phyloP scores from a whole-genome alignment of 2,888 invertebrate species.

The Lepidochrysops patricia region DNA sequence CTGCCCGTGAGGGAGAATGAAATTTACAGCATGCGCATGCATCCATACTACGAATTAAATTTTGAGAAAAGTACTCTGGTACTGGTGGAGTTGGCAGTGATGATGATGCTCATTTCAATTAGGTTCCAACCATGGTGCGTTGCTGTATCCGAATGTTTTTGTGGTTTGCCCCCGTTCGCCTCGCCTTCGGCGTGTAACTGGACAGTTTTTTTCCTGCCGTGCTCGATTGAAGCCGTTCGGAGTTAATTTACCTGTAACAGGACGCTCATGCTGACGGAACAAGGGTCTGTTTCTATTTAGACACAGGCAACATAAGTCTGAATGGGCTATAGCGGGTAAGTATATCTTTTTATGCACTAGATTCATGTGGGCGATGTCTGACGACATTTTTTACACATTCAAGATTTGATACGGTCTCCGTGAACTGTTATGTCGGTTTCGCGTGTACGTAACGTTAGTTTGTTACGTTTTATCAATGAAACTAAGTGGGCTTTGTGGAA shows the following conservation, averaged over 20 bases:
- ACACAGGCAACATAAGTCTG: too few relatives aligned
- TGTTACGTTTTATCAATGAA: slow-evolving; percentile 1
- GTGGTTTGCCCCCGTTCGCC: slow-evolving; percentile 41
- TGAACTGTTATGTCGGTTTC: slow-evolving; percentile 6
- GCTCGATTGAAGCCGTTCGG: too few relatives aligned
- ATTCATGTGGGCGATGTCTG: slow-evolving; percentile 28
- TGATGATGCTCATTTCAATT: slow-evolving; percentile 2
- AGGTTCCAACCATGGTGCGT: slow-evolving; percentile 2
- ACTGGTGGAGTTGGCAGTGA: neutral
- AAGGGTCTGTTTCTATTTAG: too few relatives aligned
- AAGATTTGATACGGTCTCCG: slow-evolving; percentile 31
- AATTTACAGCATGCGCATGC: neutral
- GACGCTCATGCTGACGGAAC: too few relatives aligned
- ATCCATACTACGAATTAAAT: too few relatives aligned
- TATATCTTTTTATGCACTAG: slow-evolving; percentile 26
- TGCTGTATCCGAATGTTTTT: slow-evolving; percentile 41
- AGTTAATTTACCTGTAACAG: too few relatives aligned
- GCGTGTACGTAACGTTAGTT: neutral
- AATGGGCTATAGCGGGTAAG: too few relatives aligned
- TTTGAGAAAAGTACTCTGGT: too few relatives aligned
- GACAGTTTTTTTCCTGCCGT: slow-evolving; percentile 44
- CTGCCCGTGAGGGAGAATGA: too few relatives aligned
- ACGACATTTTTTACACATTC: slow-evolving; percentile 37
- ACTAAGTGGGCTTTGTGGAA: neutral
- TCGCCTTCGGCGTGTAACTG: slow-evolving; percentile 59